A percentile compares a stretch with the other conserved stretches of the same genome.
phyloP scores from a whole-genome alignment of 92 coral and sea anemone genomes.

The Scolanthus callimorphus region DNA sequence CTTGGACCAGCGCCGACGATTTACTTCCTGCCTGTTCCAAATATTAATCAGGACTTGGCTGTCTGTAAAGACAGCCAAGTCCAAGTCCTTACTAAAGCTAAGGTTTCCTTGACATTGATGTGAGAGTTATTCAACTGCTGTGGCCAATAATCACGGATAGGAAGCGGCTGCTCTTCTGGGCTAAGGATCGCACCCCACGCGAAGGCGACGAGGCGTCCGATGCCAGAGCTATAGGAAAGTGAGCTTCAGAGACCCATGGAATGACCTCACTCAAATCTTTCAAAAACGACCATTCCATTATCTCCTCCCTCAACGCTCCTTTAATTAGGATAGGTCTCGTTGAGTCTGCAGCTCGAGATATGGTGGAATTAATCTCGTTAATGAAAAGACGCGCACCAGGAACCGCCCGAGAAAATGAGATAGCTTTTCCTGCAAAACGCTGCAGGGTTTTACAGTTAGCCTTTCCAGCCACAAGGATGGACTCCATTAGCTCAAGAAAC shows the following conservation, averaged over 20 bases:
- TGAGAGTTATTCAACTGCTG: background rate
- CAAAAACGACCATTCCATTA: background rate
- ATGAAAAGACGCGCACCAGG: background rate
- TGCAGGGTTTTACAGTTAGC: background rate
- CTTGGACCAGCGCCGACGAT: too few species aligned
- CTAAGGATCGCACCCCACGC: background rate
- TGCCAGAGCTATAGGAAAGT: background rate
- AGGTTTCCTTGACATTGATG: constrained; percentile 3
- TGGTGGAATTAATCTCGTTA: background rate
- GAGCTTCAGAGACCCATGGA: background rate
- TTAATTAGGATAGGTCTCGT: background rate
- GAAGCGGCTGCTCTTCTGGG: background rate
- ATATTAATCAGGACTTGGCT: background rate
- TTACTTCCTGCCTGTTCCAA: background rate
- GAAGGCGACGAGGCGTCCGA: background rate
- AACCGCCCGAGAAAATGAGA: too few species aligned
- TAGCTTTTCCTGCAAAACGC: too few species aligned
- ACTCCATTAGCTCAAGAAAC: background rate
- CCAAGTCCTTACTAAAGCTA: background rate
- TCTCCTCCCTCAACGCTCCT: background rate
- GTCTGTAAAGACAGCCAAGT: background rate
- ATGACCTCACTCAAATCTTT: background rate
- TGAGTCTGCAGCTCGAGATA: too few species aligned
- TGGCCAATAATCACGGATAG: background rate
- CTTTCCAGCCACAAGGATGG: background rate